Evolutionary conservation across 2,113 vertebrate species (phyloP).

Genomic region (Henicopernis longicauda): DNA sequence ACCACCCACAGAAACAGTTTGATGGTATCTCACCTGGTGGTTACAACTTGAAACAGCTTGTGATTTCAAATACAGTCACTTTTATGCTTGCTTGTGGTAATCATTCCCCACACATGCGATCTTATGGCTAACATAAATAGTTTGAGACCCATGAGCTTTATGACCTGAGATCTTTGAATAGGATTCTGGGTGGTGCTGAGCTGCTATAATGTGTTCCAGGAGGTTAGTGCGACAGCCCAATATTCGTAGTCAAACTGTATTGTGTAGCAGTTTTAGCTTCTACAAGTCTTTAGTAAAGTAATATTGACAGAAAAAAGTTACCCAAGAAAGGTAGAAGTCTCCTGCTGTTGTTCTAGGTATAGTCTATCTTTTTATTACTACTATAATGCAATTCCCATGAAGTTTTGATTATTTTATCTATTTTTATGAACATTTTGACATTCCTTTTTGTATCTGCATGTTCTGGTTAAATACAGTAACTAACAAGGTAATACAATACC

Average conservation of each 20-base stretch:
- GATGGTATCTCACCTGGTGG: neutral
- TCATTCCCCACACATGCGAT: accelerated
- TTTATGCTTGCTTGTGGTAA: neutral
- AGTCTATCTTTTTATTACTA: neutral
- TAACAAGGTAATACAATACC: neutral
- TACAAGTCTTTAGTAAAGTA: neutral
- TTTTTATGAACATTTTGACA: neutral
- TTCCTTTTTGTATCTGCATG: neutral
- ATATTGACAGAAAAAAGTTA: neutral
- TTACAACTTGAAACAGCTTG: neutral
- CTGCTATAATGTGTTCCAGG: neutral
- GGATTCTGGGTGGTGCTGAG: neutral
- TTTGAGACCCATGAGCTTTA: neutral
- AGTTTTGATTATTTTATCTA: neutral
- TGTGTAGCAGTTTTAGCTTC: neutral
- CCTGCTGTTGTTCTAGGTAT: neutral
- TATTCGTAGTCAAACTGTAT: neutral
- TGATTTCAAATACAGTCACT: neutral
- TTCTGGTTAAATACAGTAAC: neutral
- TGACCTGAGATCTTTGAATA: neutral
- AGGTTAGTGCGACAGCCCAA: neutral
- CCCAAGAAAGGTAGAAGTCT: neutral
- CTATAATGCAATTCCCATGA: neutral
- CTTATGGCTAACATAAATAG: neutral
- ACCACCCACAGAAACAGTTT: neutral